phyloP scores from a whole-genome alignment of 2,888 invertebrate genomes.

The Eupelmus urozonus region DNA sequence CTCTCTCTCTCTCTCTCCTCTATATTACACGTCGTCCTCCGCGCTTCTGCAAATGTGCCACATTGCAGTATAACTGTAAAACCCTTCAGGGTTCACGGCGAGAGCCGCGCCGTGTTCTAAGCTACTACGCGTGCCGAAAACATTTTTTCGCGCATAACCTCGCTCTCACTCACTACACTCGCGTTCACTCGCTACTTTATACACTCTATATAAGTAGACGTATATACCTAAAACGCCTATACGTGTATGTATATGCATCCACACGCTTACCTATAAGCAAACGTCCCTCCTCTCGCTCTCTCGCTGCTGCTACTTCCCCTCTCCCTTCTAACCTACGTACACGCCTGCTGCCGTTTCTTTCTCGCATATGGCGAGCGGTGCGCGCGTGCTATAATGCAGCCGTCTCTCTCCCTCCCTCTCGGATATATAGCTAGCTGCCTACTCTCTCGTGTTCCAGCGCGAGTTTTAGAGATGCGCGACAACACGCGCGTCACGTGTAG shows the following conservation, averaged over 20 bases:
- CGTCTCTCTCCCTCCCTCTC: not conserved
- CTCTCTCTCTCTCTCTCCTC: not conserved
- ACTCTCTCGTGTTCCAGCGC: too few species aligned
- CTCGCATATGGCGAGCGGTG: slow-evolving; percentile 9
- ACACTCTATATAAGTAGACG: too few species aligned
- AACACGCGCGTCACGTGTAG: not conserved
- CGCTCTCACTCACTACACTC: slow-evolving; percentile 50
- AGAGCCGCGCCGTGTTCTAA: too few species aligned
- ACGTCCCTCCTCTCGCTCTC: slow-evolving; percentile 13
- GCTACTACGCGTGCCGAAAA: slow-evolving; percentile 76
- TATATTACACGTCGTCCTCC: slow-evolving; percentile 69
- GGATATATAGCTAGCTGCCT: not conserved
- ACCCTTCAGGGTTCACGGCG: slow-evolving; percentile 78
- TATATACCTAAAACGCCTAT: too few species aligned
- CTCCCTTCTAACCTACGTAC: not conserved
- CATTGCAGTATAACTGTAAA: slow-evolving; percentile 78
- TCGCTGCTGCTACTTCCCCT: not conserved
- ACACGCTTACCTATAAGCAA: not conserved
- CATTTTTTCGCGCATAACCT: slow-evolving; percentile 76
- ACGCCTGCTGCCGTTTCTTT: not conserved
- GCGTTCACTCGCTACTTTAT: not conserved
- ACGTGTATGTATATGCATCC: too few species aligned
- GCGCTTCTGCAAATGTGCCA: slow-evolving; percentile 77
- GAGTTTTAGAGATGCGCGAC: too few species aligned
- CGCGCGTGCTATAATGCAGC: not conserved